Base-by-base conservation (phyloP, 2,113 vertebrate species). In the Laterallus jamaicensis region DNA sequence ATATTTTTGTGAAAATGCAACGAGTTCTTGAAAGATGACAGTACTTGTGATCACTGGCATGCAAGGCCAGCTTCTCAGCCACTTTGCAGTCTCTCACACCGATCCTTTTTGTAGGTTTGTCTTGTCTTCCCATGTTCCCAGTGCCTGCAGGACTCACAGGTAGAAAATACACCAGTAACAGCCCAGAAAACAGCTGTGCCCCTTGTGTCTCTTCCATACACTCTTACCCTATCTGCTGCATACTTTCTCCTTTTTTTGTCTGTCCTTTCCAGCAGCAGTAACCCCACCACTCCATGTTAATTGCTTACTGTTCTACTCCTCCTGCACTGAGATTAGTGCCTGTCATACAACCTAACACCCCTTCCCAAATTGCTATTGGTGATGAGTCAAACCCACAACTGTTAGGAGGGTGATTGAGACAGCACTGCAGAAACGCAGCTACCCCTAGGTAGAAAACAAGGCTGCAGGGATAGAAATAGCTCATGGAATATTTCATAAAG, bases 381-480 rank as follows among this genome's bases (percentile, higher is more conserved):
- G 22, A 14, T 47, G 21, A 52, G 13, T n/a, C 56, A 56, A 67
- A 81, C 20, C 40, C n/a, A 28, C 0, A 0, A 4, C 21, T 20
- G 16, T 74, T 58, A 7, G 44, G 56, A 75, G 79, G 19, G 67
- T 31, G 25, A 62, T 35, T 82, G 82, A 74, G 37, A 20, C 55
- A 86, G 39, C 52, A 19, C 52, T 47, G 62, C 64, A 89, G 73
- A 88, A 90, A 59, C 32, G 47, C 52, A 68, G 64, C 47, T 55
- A 39, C 11, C 8, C 24, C 58, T 18, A 32, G 22, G 50, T 6
- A 90, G 79, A 73, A 69, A 54, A 39, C 35, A 71, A 52, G 32
- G 42, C 62, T 67, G 56, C 64, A 92, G 49, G n/a, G 25, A 11
- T 15, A 60, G 74, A 79, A 35, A 16, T 24, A 52, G 35, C 15